Conservation (phyloP, 1,140 invertebrate species). For the Sinonovacula constricta region DNA sequence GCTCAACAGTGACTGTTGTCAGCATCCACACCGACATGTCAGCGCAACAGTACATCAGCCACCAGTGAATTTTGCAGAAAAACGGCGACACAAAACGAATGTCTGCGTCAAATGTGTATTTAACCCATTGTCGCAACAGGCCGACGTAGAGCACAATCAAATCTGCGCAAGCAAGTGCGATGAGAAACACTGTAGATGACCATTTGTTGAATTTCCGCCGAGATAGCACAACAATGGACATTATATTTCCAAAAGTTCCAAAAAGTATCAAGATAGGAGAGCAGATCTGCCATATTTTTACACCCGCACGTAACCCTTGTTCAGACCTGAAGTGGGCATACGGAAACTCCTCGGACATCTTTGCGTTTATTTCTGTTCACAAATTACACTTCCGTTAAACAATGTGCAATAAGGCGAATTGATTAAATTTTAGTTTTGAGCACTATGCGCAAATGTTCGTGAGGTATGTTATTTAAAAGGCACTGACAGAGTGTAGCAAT, state of each 20-base stretch:
- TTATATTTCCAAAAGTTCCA: constrained; percentile 58
- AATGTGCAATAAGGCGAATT: too few species aligned
- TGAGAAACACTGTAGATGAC: constrained; percentile 53
- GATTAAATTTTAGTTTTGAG: too few species aligned
- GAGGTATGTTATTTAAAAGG: too few species aligned
- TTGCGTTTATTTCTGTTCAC: too few species aligned
- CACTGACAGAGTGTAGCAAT: too few species aligned
- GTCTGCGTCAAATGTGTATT: constrained; percentile 34
- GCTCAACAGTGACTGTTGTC: constrained; percentile 64
- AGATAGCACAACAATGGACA: constrained; percentile 55
- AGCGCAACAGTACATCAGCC: constrained; percentile 56
- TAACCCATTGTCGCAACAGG: constrained; percentile 59
- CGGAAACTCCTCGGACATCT: constrained; percentile 13
- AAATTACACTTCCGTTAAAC: too few species aligned
- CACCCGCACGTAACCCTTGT: background rate
- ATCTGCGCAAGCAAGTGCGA: constrained; percentile 55
- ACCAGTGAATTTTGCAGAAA: constrained; percentile 58
- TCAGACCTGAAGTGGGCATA: constrained; percentile 38
- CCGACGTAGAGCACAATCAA: constrained; percentile 59
- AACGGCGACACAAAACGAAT: constrained; percentile 36
- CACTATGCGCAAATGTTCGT: too few species aligned
- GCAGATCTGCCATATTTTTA: constrained; percentile 42
- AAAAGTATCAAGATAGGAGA: constrained; percentile 54
- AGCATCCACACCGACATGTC: constrained; percentile 65
- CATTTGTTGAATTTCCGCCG: constrained; percentile 23